phyloP scores from a whole-genome alignment of 2,888 invertebrate species.

The Melinaea marsaeus region DNA sequence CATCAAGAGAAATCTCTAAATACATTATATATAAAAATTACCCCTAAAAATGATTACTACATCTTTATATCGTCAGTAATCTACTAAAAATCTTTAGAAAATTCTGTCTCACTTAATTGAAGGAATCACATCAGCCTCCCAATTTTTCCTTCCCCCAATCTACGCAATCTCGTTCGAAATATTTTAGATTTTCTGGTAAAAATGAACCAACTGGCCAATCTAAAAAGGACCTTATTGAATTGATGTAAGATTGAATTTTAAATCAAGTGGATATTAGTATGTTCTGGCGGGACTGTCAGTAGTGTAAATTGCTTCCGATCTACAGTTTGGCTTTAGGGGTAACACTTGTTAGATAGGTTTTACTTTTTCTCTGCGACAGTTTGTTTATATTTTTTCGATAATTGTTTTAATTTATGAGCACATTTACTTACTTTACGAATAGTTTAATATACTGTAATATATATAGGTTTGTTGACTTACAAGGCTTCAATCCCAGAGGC shows the following conservation, averaged over 20 bases:
- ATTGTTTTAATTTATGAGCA: not conserved
- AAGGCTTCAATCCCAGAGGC: too few relatives aligned
- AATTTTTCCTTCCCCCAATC: constrained; percentile 36
- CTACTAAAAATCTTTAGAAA: constrained; percentile 21
- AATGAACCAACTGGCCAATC: constrained; percentile 16
- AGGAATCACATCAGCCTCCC: constrained; percentile 40
- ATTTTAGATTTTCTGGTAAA: constrained; percentile 38
- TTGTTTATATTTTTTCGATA: not conserved
- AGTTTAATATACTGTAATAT: too few relatives aligned
- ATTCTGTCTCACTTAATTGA: constrained; percentile 47
- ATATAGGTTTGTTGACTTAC: too few relatives aligned
- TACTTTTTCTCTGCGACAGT: not conserved
- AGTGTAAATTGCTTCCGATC: constrained; percentile 55
- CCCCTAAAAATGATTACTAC: too few relatives aligned
- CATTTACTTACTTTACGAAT: not conserved
- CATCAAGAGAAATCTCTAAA: too few relatives aligned
- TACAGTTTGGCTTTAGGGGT: constrained; percentile 37
- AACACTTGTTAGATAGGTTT: constrained; percentile 7
- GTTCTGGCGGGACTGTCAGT: constrained; percentile 44
- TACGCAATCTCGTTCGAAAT: constrained; percentile 48
- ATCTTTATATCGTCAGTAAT: constrained; percentile 6
- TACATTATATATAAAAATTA: too few relatives aligned
- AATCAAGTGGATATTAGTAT: constrained; percentile 16
- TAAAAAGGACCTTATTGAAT: constrained; percentile 33
- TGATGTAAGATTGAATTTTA: constrained; percentile 11